phyloP scores from a whole-genome alignment of 2,888 invertebrate genomes.

The Clanis bilineata region DNA sequence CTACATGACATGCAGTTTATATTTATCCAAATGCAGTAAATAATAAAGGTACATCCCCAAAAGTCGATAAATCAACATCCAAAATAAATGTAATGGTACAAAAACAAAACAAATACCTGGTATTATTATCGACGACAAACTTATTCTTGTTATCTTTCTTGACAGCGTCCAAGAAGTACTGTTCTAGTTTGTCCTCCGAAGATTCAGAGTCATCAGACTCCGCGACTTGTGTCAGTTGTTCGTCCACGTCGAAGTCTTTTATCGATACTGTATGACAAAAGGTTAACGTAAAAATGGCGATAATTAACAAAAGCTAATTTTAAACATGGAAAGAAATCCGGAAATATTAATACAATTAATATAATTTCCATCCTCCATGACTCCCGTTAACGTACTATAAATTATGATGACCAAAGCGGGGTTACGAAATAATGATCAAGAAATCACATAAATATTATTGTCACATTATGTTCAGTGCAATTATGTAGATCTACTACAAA shows the following conservation, averaged over 20 bases:
- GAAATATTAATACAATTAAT: no score
- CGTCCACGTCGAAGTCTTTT: slow-evolving; percentile 53
- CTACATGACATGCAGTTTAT: no score
- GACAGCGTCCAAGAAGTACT: slow-evolving; percentile 78
- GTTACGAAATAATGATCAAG: no score
- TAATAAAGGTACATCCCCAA: neutral
- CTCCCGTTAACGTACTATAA: no score
- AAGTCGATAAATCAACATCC: neutral
- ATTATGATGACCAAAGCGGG: no score
- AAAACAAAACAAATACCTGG: slow-evolving; percentile 44
- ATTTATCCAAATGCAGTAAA: no score
- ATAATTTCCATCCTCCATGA: no score
- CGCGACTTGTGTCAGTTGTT: slow-evolving; percentile 85
- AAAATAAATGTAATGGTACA: neutral
- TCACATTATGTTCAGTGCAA: no score
- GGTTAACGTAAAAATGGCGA: neutral
- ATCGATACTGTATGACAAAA: slow-evolving; percentile 36
- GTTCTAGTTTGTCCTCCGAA: slow-evolving; percentile 88
- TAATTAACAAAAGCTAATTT: neutral
- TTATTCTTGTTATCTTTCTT: slow-evolving; percentile 66
- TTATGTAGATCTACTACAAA: no score
- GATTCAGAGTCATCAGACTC: slow-evolving; percentile 92
- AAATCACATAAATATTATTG: no score
- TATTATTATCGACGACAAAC: slow-evolving; percentile 55
- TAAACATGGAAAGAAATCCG: no score